Base-by-base conservation (phyloP, 2,797 vertebrate genomes). In the Channallabes apus region DNA sequence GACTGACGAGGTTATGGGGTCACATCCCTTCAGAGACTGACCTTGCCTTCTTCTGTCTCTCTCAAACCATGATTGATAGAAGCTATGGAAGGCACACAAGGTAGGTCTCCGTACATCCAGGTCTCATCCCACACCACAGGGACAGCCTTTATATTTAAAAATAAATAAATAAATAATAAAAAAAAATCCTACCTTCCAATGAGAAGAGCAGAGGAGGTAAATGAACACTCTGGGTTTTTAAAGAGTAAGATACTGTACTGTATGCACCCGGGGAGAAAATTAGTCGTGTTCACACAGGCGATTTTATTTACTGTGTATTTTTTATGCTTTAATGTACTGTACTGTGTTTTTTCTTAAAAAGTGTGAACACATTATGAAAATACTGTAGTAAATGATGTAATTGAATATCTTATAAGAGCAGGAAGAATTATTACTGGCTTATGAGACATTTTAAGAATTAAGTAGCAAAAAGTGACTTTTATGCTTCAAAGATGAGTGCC, bases 141-240 rank as follows among this genome's bases (percentile, higher is more conserved):
- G 64, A 71, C 85, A 73, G n/a, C 58, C n/a, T 86, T 88, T 87
- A 86, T 89, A 87, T 35, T n/a, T 1, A 88, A 88, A 90, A 46
- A 46, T 46, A 46, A 46, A 46, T 46, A 51, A 51, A 51, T 12
- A 51, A 51, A 46, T 2, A 46, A n/a, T n/a, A 46, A 46, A 9
- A 46, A 41, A 46, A 9, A 46, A 51, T 11, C 11, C 46, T 88
- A 88, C 85, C 88, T 80, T 78, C 86, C 71, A 77, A 67, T 68
- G 84, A 84, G 86, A 89, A 82, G 58, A 72, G 68, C 59, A n/a
- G 29, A 72, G 58, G 83, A 68, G 87, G 90, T 38, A 91, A 92
- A 91, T 91, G 91, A 90, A 88, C 89, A 84, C 88, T 61, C 76
- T 87, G 82, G 69, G 65, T 83, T 90, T 88, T 87, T 90, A 58